Evolutionary conservation across 1,140 invertebrate species (phyloP).

Genomic region (Achatina immaculata): DNA sequence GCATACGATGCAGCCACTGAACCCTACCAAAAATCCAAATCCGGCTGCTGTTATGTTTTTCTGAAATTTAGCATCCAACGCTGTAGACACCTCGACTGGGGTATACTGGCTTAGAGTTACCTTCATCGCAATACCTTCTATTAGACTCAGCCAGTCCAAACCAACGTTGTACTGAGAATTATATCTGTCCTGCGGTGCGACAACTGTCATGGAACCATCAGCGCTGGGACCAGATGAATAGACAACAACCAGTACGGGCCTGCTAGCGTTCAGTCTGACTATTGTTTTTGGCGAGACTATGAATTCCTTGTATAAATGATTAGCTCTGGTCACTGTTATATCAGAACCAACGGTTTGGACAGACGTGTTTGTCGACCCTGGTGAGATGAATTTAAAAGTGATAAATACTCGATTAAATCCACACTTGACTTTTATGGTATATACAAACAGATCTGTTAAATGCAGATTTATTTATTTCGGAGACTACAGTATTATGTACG

Average conservation of each 20-base stretch:
- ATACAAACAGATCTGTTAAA: too few relatives aligned
- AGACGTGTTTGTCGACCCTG: neutral
- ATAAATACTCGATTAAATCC: too few relatives aligned
- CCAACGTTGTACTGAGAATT: constrained; percentile 1
- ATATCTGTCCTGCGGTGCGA: neutral
- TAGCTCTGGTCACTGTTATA: neutral
- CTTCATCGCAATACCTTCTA: neutral
- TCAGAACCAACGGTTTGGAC: neutral
- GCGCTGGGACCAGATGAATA: neutral
- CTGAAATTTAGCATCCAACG: neutral
- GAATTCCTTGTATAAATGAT: neutral
- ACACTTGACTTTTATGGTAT: too few relatives aligned
- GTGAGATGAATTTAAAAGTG: neutral
- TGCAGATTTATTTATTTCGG: too few relatives aligned
- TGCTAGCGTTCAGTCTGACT: constrained; percentile 5
- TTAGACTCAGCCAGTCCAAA: neutral
- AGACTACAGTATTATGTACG: too few relatives aligned
- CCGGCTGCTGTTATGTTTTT: neutral
- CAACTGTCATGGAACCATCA: neutral
- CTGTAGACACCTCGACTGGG: neutral
- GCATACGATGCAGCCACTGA: too few relatives aligned
- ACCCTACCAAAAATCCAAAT: neutral
- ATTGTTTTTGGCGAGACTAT: neutral
- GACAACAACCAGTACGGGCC: neutral
- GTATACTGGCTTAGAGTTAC: neutral